Base-by-base conservation (phyloP, 37 sponge, comb jelly and placozoan genomes). In the Haliclona indistincta region DNA sequence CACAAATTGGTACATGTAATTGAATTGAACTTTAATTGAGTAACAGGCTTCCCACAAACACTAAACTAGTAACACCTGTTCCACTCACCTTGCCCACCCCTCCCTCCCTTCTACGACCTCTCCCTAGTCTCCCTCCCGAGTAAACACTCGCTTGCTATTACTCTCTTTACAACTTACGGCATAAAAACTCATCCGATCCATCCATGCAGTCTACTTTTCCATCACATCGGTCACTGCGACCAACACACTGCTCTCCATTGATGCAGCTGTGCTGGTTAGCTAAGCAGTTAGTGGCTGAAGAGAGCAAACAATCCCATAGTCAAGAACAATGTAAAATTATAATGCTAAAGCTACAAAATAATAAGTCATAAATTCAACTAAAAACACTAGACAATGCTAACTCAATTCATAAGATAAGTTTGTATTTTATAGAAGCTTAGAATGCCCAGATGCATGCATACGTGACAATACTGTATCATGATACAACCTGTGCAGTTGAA, bases 131-230 rank as follows among this genome's bases (percentile, higher is more conserved):
- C n/a, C n/a, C n/a, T n/a, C n/a, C n/a, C n/a, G n/a, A n/a, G n/a
- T n/a, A n/a, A n/a, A n/a, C n/a, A n/a, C n/a, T n/a, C n/a, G n/a
- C n/a, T n/a, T n/a, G n/a, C n/a, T n/a, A n/a, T n/a, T n/a, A n/a
- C n/a, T n/a, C n/a, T n/a, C n/a, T n/a, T n/a, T n/a, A n/a, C n/a
- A n/a, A 75, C 86, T 74, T 71, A 89, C 89, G 54, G 33, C 89
- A 83, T 29, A 37, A 34, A 49, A 64, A 88, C 49, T 89, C 89
- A 69, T 89, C 89, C 3, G 72, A 68, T 23, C 84, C 75, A 53
- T 67, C 77, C 19, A 25, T 13, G 51, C 89, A 89, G 54, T 89
- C 84, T 0, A 38, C 13, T 17, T 37, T 58, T 15, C 80, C 84
- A 74, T 89, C 78, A 74, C 89, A 89, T 35, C 1, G 39, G 32